Evolutionary conservation across 2,797 vertebrate genomes (phyloP).

Genomic region (Pseudochirops corinnae): DNA sequence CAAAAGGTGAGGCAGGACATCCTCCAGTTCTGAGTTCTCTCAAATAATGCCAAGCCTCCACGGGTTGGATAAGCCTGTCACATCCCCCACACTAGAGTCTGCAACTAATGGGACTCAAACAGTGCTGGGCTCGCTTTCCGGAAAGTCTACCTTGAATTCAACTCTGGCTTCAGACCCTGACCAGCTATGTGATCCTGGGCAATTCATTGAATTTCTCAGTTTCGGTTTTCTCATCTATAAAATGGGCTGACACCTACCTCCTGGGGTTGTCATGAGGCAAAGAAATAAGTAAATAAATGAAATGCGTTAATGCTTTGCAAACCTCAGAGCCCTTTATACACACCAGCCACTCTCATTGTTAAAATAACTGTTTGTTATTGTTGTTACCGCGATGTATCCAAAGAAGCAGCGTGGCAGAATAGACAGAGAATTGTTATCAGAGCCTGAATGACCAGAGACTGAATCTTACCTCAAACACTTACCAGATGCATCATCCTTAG

Average conservation of each 20-base stretch:
- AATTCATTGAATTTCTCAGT: background rate
- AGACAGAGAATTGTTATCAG: background rate
- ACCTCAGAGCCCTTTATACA: background rate
- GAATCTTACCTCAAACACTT: background rate
- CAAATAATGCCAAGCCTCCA: too few species aligned
- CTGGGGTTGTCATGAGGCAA: background rate
- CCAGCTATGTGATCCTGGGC: background rate
- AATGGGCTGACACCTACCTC: background rate
- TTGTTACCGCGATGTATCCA: background rate
- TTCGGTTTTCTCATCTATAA: background rate
- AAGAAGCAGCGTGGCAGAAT: background rate
- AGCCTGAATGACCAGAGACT: background rate
- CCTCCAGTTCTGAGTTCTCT: too few species aligned
- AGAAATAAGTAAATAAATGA: too few species aligned
- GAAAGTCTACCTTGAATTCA: too few species aligned
- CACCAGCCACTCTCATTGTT: background rate
- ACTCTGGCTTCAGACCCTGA: too few species aligned
- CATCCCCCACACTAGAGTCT: too few species aligned
- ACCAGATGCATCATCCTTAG: background rate
- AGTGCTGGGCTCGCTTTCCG: too few species aligned
- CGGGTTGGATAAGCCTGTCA: too few species aligned
- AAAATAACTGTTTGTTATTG: background rate
- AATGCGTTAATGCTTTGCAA: background rate
- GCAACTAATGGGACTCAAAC: too few species aligned
- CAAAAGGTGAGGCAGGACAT: too few species aligned